phyloP scores from a whole-genome alignment of 2,113 vertebrate genomes.

The Lasiurus cinereus region DNA sequence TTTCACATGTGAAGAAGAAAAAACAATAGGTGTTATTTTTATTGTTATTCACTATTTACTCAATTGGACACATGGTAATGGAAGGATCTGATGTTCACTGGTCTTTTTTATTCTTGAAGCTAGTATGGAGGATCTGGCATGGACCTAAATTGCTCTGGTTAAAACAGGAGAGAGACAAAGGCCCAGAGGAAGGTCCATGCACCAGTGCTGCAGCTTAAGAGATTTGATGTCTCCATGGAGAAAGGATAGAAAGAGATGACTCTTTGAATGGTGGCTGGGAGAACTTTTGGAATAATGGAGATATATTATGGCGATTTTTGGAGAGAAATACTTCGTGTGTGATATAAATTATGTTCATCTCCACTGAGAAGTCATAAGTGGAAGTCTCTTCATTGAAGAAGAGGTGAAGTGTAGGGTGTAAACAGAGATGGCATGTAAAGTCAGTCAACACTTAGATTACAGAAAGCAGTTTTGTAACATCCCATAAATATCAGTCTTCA shows the following conservation, averaged over 20 bases:
- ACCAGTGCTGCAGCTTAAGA: background rate
- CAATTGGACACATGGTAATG: background rate
- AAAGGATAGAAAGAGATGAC: background rate
- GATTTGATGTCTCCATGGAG: no score
- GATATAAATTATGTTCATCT: background rate
- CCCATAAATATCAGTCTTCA: background rate
- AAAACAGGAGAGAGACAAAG: background rate
- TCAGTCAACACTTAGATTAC: background rate
- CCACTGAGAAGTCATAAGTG: background rate
- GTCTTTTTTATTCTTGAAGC: background rate
- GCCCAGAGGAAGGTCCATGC: background rate
- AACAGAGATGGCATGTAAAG: background rate
- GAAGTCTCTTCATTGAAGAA: background rate
- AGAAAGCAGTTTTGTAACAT: constrained; percentile 6
- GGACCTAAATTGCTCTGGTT: background rate
- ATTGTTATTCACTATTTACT: background rate
- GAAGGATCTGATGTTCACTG: background rate
- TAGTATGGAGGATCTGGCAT: background rate
- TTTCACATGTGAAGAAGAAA: background rate
- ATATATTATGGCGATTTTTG: background rate
- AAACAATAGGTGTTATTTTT: background rate
- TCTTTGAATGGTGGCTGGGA: background rate
- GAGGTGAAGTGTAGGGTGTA: background rate
- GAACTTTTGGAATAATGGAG: background rate
- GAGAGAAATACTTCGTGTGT: background rate